Base-by-base conservation (phyloP, 2,113 vertebrate species). In the Apteryx mantelli region DNA sequence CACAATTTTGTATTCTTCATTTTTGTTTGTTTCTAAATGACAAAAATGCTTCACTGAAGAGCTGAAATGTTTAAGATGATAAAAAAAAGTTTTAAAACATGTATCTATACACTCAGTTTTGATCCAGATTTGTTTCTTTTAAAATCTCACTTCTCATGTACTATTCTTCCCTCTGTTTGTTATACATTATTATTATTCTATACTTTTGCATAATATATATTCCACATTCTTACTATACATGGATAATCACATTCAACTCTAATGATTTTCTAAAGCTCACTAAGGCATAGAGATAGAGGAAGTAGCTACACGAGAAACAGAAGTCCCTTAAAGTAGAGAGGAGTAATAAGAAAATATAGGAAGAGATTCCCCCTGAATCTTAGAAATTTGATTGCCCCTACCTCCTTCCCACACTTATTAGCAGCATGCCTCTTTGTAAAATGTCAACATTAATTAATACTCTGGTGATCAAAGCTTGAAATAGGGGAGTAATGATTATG, bases 1-100 rank as follows among this genome's bases (percentile, higher is more conserved):
- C 1, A 0, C 8, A 40, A 40, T 40, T 40, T 5, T n/a, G 32
- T 14, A 25, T 9, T 14, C 19, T n/a, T 8, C 2, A 19, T 56
- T 88, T 36, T 34, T 11, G 6, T 36, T 82, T 64, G 11, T 53
- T 40, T 60, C 14, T 30, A 53, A 78, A 73, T 66, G 15, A 25
- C 13, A 71, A 83, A 61, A 22, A 21, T 7, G 42, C 14, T 34
- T 78, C 36, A 52, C 4, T 30, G 42, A 73, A 73, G 9, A 83
- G 36, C 26, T 28, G 53, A 55, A 55, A 55, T 28, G 53, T 28
- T 55, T 55, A 28, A 22, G 53, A 55, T 55, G 26, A 55, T 55
- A 26, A 55, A 28, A 55, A 55, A 30, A 56, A 56, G 46, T 48
- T 48, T 30, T 56, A 56, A 56, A 56, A 26, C 25, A 26, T 55